phyloP scores from a whole-genome alignment of 2,888 invertebrate genomes.

The Laspeyria flexula region DNA sequence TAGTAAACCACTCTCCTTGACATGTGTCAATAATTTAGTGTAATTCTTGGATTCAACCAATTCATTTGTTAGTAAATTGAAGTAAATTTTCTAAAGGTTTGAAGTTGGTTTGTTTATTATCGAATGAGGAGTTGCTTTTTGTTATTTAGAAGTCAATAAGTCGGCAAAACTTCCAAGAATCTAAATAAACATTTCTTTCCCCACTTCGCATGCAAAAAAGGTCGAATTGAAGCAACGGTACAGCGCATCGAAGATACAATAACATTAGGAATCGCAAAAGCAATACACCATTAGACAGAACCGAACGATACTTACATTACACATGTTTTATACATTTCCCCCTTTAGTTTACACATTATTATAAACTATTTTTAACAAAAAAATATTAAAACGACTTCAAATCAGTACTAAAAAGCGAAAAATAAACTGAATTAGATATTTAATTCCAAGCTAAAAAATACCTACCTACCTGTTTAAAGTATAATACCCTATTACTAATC shows the following conservation, averaged over 20 bases:
- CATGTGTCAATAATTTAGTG: constrained; percentile 19
- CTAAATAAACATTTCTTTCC: background rate
- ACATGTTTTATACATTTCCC: constrained; percentile 45
- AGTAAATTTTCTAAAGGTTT: too few relatives aligned
- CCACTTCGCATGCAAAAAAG: background rate
- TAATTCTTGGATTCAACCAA: too few relatives aligned
- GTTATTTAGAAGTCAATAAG: background rate
- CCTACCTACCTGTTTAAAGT: too few relatives aligned
- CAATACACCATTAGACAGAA: constrained; percentile 29
- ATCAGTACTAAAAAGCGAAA: too few relatives aligned
- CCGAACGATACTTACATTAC: constrained; percentile 30
- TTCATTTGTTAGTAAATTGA: too few relatives aligned
- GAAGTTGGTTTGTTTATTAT: too few relatives aligned
- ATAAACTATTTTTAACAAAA: too few relatives aligned
- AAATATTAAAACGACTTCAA: too few relatives aligned
- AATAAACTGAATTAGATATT: too few relatives aligned
- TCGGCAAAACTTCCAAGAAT: background rate
- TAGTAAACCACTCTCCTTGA: constrained; percentile 31
- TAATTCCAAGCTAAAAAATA: too few relatives aligned
- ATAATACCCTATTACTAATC: too few relatives aligned
- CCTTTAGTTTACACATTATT: constrained; percentile 47
- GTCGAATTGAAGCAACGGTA: background rate
- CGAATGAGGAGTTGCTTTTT: too few relatives aligned
- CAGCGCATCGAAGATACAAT: background rate
- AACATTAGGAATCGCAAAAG: constrained; percentile 20